Evolutionary conservation across 2,113 vertebrate species (phyloP), one percentile per base, ranked within the genome.

Genomic region (Notechis scutatus): DNA sequence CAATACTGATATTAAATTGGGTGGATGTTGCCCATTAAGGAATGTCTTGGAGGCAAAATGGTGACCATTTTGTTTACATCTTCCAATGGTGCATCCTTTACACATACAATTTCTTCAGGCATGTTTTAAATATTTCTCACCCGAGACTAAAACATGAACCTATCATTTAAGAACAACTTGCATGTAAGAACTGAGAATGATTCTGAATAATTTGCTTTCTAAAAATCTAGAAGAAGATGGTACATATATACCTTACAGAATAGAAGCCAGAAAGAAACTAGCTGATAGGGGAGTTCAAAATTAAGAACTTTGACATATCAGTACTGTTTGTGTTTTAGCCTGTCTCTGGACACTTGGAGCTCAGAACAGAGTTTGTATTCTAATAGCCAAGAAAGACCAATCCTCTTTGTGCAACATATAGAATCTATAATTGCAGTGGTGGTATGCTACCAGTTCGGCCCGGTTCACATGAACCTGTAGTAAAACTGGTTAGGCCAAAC

Each of bases 11-110:
- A 29, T 57, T 90, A 86, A 93, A 93, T 86, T 52, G 61, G 81
- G 81, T 45, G 47, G 74, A 54, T 87, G 89, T 90, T 90, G 47
- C 89, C 92, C 81, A 93, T 90, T 89, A 90, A 64, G 55, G 61
- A 88, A 96, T 95, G 95, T 94, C 95, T 95, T 92, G 1, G 93
- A 93, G 94, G 95, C 96, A 93, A 95, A 96, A 95, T 39, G 96
- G 95, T 94, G 89, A 59, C 45, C 21, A 50, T 29, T 26, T 64
- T 42, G 55, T 90, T 85, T 86, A 39, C 20, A 42, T 39, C 29
- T 29, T 85, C 55, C 42, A 24, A 26, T 90, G 88, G 45, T 52
- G 15, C 56, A 54, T 64, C 42, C n/a, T 50, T 54, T 57, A 54
- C n/a, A 54, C 56, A 18, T 52, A 24, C 47, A 29, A 56, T 86